Conservation (phyloP, 2,113 vertebrate genomes). For the Prionailurus viverrinus region DNA sequence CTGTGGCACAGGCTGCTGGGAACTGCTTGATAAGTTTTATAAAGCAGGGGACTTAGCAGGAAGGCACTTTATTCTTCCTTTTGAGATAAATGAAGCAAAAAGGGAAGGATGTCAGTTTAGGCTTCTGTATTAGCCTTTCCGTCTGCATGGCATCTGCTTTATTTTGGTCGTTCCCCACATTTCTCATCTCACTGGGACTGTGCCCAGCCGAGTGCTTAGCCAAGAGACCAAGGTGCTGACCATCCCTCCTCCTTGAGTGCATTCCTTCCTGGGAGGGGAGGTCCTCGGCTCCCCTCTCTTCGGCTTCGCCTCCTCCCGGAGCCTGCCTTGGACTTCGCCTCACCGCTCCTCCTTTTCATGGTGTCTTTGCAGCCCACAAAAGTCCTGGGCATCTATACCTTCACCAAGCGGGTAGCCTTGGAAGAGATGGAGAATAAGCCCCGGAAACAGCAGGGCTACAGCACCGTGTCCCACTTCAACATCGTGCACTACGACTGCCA, state of each 20-base stretch:
- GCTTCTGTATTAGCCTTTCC: neutral
- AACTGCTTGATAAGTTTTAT: neutral
- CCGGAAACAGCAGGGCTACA: slow-evolving; percentile 98
- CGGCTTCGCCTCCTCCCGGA: neutral
- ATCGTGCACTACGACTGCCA: slow-evolving; percentile 99
- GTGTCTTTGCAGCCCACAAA: slow-evolving; percentile 93
- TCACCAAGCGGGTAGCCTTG: slow-evolving; percentile 97
- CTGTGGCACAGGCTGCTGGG: neutral
- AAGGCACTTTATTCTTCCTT: neutral
- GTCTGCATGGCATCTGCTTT: neutral
- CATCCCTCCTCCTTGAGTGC: neutral
- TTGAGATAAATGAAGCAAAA: neutral
- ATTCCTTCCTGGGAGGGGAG: neutral
- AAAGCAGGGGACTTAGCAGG: neutral
- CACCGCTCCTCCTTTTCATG: neutral
- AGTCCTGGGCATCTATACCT: slow-evolving; percentile 98
- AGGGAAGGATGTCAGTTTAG: neutral
- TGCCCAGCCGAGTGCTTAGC: neutral
- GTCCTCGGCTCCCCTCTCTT: neutral
- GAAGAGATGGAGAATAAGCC: slow-evolving; percentile 99
- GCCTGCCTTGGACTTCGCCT: neutral
- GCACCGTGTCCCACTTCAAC: slow-evolving; percentile 99
- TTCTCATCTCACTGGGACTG: neutral
- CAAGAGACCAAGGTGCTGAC: neutral
- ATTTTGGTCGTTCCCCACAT: neutral